Evolutionary conservation across 2,113 vertebrate species (phyloP).

Genomic region (Gavia stellata): DNA sequence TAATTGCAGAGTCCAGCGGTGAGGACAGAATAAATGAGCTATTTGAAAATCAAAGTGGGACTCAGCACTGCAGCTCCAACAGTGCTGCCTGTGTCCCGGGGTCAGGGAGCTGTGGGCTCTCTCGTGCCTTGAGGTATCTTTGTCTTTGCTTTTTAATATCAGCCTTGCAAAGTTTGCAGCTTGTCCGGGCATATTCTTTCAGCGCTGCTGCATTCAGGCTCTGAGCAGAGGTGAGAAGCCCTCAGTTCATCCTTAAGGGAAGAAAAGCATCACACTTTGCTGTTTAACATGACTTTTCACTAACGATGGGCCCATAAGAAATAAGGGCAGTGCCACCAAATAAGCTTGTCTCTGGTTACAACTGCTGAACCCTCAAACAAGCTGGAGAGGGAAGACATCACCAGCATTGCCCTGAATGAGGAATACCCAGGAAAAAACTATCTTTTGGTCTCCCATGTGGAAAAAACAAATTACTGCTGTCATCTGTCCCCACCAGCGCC

Average conservation of each 20-base stretch:
- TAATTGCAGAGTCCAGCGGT: not conserved
- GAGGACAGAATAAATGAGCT: conserved; percentile 26
- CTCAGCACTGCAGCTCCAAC: not conserved
- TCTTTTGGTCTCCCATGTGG: not conserved
- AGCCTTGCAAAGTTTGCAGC: not conserved
- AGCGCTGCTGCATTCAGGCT: not conserved
- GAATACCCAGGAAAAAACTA: not conserved
- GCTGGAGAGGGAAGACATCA: not conserved
- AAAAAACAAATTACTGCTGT: not conserved
- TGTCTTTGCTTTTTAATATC: not conserved
- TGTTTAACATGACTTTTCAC: not conserved
- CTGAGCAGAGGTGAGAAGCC: not conserved
- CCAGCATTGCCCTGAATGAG: not conserved
- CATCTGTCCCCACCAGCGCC: not conserved
- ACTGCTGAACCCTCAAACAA: not conserved
- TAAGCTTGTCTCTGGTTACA: not conserved
- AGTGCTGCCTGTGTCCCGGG: not conserved
- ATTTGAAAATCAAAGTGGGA: not conserved
- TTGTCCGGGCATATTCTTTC: not conserved
- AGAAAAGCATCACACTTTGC: not conserved
- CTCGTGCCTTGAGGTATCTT: not conserved
- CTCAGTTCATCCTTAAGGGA: not conserved
- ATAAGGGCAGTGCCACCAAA: not conserved
- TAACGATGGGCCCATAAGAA: not conserved
- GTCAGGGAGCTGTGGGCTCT: not conserved